These are phyloP conservation scores for Drosophila leontia DNA, from an alignment of 1,140 invertebrate species.

Conservation along the genomic window DNA sequence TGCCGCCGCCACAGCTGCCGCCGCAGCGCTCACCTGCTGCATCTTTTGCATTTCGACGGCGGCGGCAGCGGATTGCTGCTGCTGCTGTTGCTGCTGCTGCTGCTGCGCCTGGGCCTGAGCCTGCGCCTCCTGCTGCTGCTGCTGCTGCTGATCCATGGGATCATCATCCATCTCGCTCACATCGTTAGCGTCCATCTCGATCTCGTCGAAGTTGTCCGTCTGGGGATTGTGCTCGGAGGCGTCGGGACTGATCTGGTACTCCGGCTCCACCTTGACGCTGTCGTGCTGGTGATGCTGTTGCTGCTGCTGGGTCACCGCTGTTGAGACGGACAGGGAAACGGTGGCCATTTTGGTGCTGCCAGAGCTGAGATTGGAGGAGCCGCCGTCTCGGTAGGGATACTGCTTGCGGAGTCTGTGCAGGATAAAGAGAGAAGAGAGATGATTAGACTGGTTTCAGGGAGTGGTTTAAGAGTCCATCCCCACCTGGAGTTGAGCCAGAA, in stretches of 20 bases:
- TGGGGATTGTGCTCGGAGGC: slow-evolving; percentile 74
- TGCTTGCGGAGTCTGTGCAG: slow-evolving; percentile 76
- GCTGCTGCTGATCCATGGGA: slow-evolving; percentile 69
- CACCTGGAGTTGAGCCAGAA: slow-evolving; percentile 84
- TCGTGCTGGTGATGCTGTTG: slow-evolving; percentile 62
- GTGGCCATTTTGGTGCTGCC: slow-evolving; percentile 35
- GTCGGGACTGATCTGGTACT: slow-evolving; percentile 76
- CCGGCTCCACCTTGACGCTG: slow-evolving; percentile 74
- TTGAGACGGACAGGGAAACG: slow-evolving; percentile 17
- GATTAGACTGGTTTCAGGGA: background rate
- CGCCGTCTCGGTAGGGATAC: slow-evolving; percentile 73
- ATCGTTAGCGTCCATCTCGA: slow-evolving; percentile 78
- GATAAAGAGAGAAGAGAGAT: background rate
- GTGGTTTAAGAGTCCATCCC: background rate
- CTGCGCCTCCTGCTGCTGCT: slow-evolving; percentile 56
- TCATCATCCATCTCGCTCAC: slow-evolving; percentile 77
- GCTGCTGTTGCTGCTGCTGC: slow-evolving; percentile 29
- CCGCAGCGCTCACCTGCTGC: slow-evolving; percentile 54
- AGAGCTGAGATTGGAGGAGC: slow-evolving; percentile 35
- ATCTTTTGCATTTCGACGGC: slow-evolving; percentile 72
- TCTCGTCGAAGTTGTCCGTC: slow-evolving; percentile 76
- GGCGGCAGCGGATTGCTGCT: slow-evolving; percentile 59
- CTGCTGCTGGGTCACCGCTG: slow-evolving; percentile 26
- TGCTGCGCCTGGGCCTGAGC: slow-evolving; percentile 56
- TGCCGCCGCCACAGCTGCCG: slow-evolving; percentile 59